Evolutionary conservation across 2,888 invertebrate genomes (phyloP).

Genomic region (Chelonus formosanus): DNA sequence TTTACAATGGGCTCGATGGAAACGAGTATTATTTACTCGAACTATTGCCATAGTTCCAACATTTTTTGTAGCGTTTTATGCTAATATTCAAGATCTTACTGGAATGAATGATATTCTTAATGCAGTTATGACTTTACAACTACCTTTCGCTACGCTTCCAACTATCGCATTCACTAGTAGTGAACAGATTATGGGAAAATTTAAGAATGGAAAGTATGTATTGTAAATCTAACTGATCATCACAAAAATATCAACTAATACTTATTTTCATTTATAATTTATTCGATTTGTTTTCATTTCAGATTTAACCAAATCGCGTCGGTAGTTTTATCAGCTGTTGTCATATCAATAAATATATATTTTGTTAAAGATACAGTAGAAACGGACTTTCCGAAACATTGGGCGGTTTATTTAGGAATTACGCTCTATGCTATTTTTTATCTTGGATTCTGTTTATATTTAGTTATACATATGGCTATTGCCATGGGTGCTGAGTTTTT

Average conservation of each 20-base stretch:
- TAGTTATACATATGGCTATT: conserved; percentile 77
- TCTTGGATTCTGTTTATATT: conserved; percentile 76
- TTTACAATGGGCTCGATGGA: conserved; percentile 87
- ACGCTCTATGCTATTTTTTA: conserved; percentile 73
- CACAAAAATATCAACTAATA: too few relatives aligned
- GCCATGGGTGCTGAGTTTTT: conserved; percentile 72
- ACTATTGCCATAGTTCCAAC: conserved; percentile 82
- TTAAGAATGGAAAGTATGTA: conserved; percentile 79
- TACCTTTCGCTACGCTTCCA: conserved; percentile 88
- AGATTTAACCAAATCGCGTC: conserved; percentile 77
- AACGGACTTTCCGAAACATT: conserved; percentile 62
- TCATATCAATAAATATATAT: conserved; percentile 82
- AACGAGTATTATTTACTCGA: conserved; percentile 83
- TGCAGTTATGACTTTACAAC: conserved; percentile 85
- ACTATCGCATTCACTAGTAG: conserved; percentile 87
- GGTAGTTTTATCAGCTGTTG: conserved; percentile 73
- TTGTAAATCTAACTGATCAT: too few relatives aligned
- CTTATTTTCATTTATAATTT: too few relatives aligned
- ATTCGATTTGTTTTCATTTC: conserved; percentile 53
- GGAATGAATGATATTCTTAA: conserved; percentile 87
- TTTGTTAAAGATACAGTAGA: conserved; percentile 75
- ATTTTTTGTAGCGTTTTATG: conserved; percentile 75
- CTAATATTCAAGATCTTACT: conserved; percentile 75
- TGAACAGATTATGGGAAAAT: conserved; percentile 82
- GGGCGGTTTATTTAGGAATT: conserved; percentile 65